A percentile compares a stretch with the other conserved stretches of the same genome.
Evolutionary conservation across 2,113 vertebrate genomes (phyloP).

Genomic region (Nyctibius bracteatus): DNA sequence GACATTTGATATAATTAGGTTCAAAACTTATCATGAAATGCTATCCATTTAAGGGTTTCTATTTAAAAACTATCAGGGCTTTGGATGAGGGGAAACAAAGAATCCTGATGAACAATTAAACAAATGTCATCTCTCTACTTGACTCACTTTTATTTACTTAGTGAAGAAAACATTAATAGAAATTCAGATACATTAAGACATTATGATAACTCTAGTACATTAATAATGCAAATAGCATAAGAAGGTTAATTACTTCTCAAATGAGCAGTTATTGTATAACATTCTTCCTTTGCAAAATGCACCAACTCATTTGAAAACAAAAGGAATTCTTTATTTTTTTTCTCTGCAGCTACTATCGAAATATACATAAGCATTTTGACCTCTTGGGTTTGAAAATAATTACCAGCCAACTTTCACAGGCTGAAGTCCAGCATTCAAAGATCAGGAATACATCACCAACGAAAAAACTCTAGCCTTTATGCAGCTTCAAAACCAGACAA

Average conservation of each 20-base stretch:
- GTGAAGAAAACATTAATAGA: constrained; percentile 63
- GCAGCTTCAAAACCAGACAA: not conserved
- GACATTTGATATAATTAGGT: constrained; percentile 72
- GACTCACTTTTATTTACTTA: constrained; percentile 68
- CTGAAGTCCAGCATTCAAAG: not conserved
- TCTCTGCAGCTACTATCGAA: not conserved
- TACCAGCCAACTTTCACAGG: not conserved
- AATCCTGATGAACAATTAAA: constrained; percentile 61
- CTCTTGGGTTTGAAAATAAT: constrained; percentile 1
- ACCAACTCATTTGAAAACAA: constrained; percentile 34
- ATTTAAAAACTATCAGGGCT: constrained; percentile 60
- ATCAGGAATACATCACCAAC: not conserved
- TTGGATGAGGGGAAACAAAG: constrained; percentile 2
- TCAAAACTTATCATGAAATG: constrained; percentile 67
- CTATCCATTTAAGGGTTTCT: constrained; percentile 57
- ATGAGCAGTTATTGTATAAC: constrained; percentile 52
- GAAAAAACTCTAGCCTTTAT: not conserved
- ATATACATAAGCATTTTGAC: constrained; percentile 11
- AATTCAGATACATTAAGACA: constrained; percentile 60
- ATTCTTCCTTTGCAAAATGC: constrained; percentile 31
- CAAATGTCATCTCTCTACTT: constrained; percentile 63
- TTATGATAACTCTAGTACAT: constrained; percentile 62
- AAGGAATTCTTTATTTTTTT: not conserved
- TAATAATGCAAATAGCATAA: constrained; percentile 68
- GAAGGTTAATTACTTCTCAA: constrained; percentile 74